Evolutionary conservation across 2,888 invertebrate species (phyloP).

Genomic region (Stenodema calcarata): DNA sequence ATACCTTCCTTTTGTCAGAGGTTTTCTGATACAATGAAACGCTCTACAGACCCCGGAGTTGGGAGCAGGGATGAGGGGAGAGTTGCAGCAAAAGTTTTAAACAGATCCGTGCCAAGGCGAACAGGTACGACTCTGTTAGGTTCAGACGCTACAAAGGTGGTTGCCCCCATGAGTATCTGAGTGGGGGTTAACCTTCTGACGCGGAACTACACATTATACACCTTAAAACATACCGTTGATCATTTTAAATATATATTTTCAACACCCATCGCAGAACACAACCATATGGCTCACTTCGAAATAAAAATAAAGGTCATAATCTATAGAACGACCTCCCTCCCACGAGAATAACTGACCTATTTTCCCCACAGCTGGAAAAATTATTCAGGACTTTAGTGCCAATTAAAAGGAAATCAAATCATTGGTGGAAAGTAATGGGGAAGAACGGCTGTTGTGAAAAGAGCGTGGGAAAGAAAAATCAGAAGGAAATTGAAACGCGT

Average conservation of each 20-base stretch:
- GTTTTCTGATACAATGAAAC: not conserved
- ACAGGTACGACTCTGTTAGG: not conserved
- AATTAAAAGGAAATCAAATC: not conserved
- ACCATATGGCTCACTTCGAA: no score
- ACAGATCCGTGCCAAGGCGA: slow-evolving; percentile 42
- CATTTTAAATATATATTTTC: no score
- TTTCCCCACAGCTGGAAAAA: no score
- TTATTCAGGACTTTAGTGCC: not conserved
- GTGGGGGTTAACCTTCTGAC: not conserved
- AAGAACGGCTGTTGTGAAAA: not conserved
- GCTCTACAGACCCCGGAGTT: not conserved
- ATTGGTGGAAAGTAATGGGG: not conserved
- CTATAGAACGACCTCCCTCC: no score
- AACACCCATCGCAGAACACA: no score
- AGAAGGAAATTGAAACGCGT: not conserved
- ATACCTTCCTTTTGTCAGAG: not conserved
- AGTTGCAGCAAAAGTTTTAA: slow-evolving; percentile 27
- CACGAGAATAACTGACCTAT: no score
- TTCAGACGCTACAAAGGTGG: slow-evolving; percentile 9
- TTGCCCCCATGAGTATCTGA: not conserved
- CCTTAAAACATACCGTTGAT: no score
- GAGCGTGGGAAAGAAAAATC: not conserved
- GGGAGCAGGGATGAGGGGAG: not conserved
- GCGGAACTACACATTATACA: not conserved
- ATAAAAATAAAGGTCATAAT: no score